Evolutionary conservation across 2,797 vertebrate genomes (phyloP), one percentile per base, ranked within the genome.

Genomic region (Decapterus maruadsi): DNA sequence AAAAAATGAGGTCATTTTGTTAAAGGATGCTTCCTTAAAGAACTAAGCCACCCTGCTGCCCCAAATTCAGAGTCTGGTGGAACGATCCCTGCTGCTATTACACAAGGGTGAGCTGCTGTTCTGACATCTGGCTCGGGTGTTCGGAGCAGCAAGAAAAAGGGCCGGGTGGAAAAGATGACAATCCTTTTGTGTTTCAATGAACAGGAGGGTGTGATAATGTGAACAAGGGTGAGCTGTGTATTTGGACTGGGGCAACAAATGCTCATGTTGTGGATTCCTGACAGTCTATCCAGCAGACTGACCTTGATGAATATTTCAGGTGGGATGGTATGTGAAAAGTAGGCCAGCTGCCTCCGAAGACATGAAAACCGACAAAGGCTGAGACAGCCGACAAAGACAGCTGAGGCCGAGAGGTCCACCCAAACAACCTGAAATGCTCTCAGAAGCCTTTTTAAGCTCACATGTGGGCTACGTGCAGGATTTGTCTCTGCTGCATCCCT

Each of bases 261-360:
- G 12, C 64, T 75, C 22, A 40, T 38, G 31, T n/a, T 62, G 83
- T 61, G 78, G 77, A 75, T 63, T 66, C 73, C 73, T 61, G 69
- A 16, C 75, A 66, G 80, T 79, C 80, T 61, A 45, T 62, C 7
- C 34, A 56, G 80, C 87, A 87, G 83, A 83, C 85, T 86, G 86
- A 92, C 87, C 89, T 88, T 89, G 86, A 92, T 94, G 81, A 94
- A 94, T 95, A 94, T 95, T 94, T 93, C 90, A 94, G 86, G 75
- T 88, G 86, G 74, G 74, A 67, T 34, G 77, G 54, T 70, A 53
- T 84, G 85, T 83, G 87, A 26, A 91, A 91, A 93, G 84, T 93
- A 93, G 94, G 92, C 84, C 93, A 93, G 78, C 77, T 72, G 86
- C 58, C 65, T 81, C 57, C 0, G 77, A 77, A 55, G 50, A 68